Percentiles rank a stretch among this genome's conserved stretches.
phyloP scores from a whole-genome alignment of 2,797 vertebrate genomes.

The Adelosebastes latens region DNA sequence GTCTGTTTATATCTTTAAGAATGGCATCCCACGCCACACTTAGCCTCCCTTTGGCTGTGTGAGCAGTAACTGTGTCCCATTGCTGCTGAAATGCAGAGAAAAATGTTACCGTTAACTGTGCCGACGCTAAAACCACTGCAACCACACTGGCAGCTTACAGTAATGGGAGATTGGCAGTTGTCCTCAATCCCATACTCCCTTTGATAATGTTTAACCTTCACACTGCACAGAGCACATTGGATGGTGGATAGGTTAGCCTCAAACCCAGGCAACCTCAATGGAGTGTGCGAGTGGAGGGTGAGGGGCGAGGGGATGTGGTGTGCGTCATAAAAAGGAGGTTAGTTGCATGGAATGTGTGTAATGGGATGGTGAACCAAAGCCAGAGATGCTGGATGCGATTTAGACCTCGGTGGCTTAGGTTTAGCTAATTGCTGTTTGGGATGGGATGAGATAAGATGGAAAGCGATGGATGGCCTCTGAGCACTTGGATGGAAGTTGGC shows the following conservation, averaged over 20 bases:
- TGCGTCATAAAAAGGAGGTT: conserved; percentile 58
- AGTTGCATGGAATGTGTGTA: conserved; percentile 64
- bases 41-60: conserved; percentile 2
- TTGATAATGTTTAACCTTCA: conserved; percentile 54
- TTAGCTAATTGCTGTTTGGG: conserved; percentile 75
- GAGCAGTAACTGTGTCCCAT: conserved; percentile 17
- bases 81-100: conserved; percentile 20
- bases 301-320: background rate
- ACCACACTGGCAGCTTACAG: conserved; percentile 32
- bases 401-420: conserved; percentile 46
- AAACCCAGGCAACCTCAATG: conserved; percentile 44
- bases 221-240: conserved; percentile 28
- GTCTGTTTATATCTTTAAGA: conserved; percentile 38
- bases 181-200: conserved; percentile 18
- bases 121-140: conserved; percentile 34
- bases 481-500: conserved; percentile 19
- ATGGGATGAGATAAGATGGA: conserved; percentile 54
- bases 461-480: conserved; percentile 35
- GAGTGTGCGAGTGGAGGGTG: background rate
- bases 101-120: conserved; percentile 27
- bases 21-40: background rate
- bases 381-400: conserved; percentile 68
- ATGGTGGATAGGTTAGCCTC: conserved; percentile 59
- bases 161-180: conserved; percentile 30
- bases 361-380: conserved; percentile 62